A percentile compares a stretch with the other conserved stretches of the same genome.
Conservation (phyloP, 2,888 invertebrate genomes). For the Euplexia lucipara region DNA sequence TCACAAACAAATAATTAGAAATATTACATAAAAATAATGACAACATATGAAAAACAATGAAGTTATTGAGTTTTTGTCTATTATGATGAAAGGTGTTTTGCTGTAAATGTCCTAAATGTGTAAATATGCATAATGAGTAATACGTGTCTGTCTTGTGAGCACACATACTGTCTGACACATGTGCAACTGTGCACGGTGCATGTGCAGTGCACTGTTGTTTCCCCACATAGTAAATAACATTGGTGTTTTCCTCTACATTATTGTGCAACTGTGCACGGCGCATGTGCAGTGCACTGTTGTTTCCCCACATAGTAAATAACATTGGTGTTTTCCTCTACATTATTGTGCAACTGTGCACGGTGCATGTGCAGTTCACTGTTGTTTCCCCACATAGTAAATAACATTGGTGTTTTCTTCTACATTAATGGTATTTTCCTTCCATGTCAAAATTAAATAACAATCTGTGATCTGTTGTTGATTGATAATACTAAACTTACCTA, state of each 20-base stretch:
- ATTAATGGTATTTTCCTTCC: neutral
- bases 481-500: neutral
- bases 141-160: neutral
- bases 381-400: neutral
- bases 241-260: neutral
- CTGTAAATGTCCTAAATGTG: neutral
- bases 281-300: neutral
- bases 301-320: neutral
- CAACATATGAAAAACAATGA: too few relatives aligned
- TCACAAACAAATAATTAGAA: too few relatives aligned
- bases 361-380: neutral
- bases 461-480: conserved; percentile 1
- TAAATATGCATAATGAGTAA: neutral
- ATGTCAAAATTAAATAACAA: neutral
- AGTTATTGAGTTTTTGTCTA: too few relatives aligned
- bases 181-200: too few relatives aligned
- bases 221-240: neutral
- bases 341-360: too few relatives aligned
- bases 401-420: neutral
- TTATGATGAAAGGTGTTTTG: too few relatives aligned
- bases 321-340: neutral
- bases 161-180: neutral
- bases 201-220: neutral
- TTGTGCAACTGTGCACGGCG: too few relatives aligned
- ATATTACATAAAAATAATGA: too few relatives aligned